Conservation (phyloP, 2,113 vertebrate species). For the Odontophorus gujanensis region DNA sequence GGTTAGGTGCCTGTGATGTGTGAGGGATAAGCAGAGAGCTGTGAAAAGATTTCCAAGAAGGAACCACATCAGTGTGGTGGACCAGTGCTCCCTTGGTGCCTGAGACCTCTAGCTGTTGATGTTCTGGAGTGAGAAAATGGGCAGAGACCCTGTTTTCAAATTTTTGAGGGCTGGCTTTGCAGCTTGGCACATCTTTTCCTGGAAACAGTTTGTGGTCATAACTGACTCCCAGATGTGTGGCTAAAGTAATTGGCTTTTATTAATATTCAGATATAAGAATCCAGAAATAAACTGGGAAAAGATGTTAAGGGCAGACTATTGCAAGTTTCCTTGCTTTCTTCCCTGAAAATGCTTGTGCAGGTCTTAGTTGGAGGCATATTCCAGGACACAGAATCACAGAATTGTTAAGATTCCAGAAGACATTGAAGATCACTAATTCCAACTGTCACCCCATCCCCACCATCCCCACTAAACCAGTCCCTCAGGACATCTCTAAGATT, state of each 20-base stretch:
- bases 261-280: conserved; percentile 5
- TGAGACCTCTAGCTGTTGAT: background rate
- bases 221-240: background rate
- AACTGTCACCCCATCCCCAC: background rate
- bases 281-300: background rate
- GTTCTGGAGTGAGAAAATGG: background rate
- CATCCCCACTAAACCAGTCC: too few relatives aligned
- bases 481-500: too few relatives aligned
- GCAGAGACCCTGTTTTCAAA: background rate
- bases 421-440: too few relatives aligned
- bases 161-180: background rate
- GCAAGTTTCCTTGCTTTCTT: background rate
- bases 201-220: background rate
- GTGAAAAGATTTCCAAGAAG: background rate
- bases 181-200: background rate
- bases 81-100: background rate
- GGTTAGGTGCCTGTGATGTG: background rate
- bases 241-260: background rate
- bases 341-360: background rate
- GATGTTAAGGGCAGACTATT: background rate
- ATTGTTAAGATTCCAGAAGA: too few relatives aligned
- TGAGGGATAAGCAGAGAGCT: background rate
- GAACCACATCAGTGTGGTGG: background rate
- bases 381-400: background rate
- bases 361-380: background rate